Conservation (phyloP, 2,797 vertebrate genomes). For the Myotis myotis region DNA sequence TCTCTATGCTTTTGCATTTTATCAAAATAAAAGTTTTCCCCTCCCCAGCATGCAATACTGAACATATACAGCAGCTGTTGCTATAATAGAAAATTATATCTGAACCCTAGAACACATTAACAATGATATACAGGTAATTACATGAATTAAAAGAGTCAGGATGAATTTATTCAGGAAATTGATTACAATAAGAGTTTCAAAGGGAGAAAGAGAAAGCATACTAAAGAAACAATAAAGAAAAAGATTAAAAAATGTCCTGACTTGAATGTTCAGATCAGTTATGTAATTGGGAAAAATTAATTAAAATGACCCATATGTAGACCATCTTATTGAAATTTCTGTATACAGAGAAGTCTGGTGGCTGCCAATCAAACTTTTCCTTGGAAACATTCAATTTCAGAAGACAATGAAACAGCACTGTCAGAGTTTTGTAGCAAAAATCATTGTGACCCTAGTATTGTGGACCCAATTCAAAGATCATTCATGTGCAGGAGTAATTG, state of each 20-base stretch:
- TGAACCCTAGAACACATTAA: neutral
- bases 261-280: neutral
- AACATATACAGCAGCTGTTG: neutral
- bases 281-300: neutral
- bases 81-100: neutral
- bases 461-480: neutral
- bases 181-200: neutral
- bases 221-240: neutral
- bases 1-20: conserved; percentile 49
- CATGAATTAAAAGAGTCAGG: neutral
- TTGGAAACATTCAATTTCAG: conserved; percentile 28
- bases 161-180: neutral
- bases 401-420: neutral
- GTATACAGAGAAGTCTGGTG: conserved; percentile 1
- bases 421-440: conserved; percentile 21
- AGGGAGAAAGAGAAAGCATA: neutral
- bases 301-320: neutral
- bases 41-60: neutral
- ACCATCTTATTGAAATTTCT: conserved; percentile 36
- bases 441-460: neutral
- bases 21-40: conserved; percentile 55
- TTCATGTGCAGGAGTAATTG: conserved; percentile 2
- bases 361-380: conserved; percentile 16
- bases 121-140: neutral
- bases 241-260: neutral